phyloP scores from a whole-genome alignment of 2,113 vertebrate genomes.

The Siniperca knerii region DNA sequence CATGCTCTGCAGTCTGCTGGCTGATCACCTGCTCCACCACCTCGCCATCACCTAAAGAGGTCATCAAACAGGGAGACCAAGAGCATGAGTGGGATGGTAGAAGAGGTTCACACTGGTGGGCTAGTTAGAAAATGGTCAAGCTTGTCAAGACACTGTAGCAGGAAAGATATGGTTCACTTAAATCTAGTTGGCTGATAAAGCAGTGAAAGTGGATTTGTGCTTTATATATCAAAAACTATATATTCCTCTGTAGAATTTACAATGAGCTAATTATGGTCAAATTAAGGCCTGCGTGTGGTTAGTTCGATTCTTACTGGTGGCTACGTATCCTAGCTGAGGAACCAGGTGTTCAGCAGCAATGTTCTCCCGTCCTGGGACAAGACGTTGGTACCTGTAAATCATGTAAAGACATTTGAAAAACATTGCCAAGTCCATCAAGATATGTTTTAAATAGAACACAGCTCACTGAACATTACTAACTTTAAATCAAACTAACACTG shows the following conservation, averaged over 20 bases:
- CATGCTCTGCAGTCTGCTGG: slow-evolving; percentile 90
- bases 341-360: slow-evolving; percentile 94
- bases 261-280: background rate
- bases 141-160: background rate
- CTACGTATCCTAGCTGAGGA: slow-evolving; percentile 96
- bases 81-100: background rate
- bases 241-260: background rate
- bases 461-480: background rate
- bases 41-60: slow-evolving; percentile 91
- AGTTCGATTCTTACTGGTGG: slow-evolving; percentile 88
- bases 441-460: background rate
- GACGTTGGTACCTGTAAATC: slow-evolving; percentile 89
- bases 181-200: background rate
- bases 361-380: slow-evolving; percentile 96
- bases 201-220: background rate
- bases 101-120: background rate
- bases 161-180: background rate
- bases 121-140: background rate
- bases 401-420: background rate
- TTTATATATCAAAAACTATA: background rate
- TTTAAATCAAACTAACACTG: background rate
- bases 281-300: background rate
- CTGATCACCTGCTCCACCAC: slow-evolving; percentile 98
- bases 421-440: background rate
- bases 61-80: background rate